Evolutionary conservation across 2,113 vertebrate genomes (phyloP).

Genomic region (Tricholaema leucomelas): DNA sequence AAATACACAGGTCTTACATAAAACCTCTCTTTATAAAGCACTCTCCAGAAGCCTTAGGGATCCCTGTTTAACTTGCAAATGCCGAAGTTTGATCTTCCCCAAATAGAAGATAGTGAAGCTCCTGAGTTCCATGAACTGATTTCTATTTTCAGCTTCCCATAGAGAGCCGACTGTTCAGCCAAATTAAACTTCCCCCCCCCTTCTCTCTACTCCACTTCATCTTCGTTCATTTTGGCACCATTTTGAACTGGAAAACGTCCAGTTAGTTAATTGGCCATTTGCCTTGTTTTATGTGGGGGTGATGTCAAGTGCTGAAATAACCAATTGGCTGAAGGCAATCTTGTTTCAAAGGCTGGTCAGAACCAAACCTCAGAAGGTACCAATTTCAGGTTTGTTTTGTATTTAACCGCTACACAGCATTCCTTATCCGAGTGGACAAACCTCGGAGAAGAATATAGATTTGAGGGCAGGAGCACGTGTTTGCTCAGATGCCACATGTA

Average conservation of each 20-base stretch:
- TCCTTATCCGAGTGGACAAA: neutral
- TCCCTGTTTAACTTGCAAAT: slow-evolving; percentile 72
- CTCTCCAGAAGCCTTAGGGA: slow-evolving; percentile 53
- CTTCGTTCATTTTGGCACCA: slow-evolving; percentile 60
- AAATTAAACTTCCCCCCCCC: slow-evolving; percentile 19
- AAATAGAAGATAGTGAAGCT: slow-evolving; percentile 69
- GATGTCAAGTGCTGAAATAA: slow-evolving; percentile 71
- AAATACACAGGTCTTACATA: slow-evolving; percentile 52
- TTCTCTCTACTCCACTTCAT: slow-evolving; percentile 19
- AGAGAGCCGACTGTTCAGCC: slow-evolving; percentile 63
- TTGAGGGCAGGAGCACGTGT: slow-evolving; percentile 8
- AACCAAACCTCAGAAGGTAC: slow-evolving; percentile 59
- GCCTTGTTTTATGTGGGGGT: slow-evolving; percentile 64
- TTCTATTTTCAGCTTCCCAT: slow-evolving; percentile 66
- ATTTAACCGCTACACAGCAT: slow-evolving; percentile 14
- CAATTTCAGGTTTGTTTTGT: slow-evolving; percentile 43
- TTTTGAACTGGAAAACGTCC: slow-evolving; percentile 64
- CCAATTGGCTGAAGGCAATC: slow-evolving; percentile 55
- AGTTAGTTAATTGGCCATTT: slow-evolving; percentile 61
- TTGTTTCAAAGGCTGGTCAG: slow-evolving; percentile 47
- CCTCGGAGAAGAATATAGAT: slow-evolving; percentile 34
- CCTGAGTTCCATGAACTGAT: slow-evolving; percentile 44
- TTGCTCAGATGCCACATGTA: slow-evolving; percentile 52
- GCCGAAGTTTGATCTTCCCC: slow-evolving; percentile 65
- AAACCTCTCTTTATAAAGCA: slow-evolving; percentile 51